A percentile compares a stretch with the other conserved stretches of the same genome.
Conservation (phyloP, 92 coral and sea anemone genomes). For the Zoanthus sociatus region DNA sequence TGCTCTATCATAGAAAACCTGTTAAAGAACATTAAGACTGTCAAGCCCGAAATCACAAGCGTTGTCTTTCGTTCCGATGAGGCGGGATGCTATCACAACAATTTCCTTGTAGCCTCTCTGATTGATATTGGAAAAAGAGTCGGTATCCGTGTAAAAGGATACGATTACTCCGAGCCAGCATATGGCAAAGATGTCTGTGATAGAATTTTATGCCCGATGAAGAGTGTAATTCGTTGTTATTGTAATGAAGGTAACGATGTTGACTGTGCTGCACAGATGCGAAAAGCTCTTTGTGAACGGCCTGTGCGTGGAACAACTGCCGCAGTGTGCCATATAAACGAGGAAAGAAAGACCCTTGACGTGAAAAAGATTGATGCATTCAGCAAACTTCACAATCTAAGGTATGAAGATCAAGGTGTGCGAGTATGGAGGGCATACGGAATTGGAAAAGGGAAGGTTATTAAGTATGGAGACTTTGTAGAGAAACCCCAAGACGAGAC, state of each 20-base stretch:
- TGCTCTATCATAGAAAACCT: slow-evolving; percentile 31
- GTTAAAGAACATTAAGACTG: not conserved
- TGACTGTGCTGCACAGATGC: not conserved
- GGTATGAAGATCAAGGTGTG: no score
- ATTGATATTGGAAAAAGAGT: slow-evolving; percentile 25
- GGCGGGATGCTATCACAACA: slow-evolving; percentile 27
- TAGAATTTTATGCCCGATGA: slow-evolving; percentile 20
- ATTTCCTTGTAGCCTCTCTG: not conserved
- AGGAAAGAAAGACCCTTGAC: no score
- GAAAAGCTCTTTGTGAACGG: no score
- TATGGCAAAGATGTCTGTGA: slow-evolving; percentile 22
- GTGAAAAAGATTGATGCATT: no score
- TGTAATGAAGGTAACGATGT: slow-evolving; percentile 7
- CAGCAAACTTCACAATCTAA: no score
- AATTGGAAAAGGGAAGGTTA: no score
- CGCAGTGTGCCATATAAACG: no score
- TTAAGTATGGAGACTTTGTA: no score
- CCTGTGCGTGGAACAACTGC: no score
- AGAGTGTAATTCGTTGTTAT: not conserved
- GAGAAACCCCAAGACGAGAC: no score
- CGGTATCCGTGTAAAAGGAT: slow-evolving; percentile 12
- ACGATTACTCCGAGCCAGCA: slow-evolving; percentile 35
- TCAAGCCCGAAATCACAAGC: not conserved
- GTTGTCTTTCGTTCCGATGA: slow-evolving; percentile 21
- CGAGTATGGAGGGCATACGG: no score